A percentile compares a stretch with the other conserved stretches of the same genome.
phyloP scores from a whole-genome alignment of 2,888 invertebrate genomes.

The Anagyrus pseudococci region DNA sequence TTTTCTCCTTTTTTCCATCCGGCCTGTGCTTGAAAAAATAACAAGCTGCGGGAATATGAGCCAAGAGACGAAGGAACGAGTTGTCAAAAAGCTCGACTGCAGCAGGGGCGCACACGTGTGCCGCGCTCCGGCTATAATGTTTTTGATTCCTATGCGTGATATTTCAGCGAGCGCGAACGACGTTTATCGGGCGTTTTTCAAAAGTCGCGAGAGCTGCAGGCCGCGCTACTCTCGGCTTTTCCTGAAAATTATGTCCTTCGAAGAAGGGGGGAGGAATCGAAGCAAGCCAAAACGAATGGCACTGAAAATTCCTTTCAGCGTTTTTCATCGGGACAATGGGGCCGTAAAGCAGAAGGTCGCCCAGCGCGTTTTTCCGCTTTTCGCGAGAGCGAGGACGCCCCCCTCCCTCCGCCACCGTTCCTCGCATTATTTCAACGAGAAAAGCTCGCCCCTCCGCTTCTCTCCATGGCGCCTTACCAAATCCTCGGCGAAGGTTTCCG shows the following conservation, averaged over 20 bases:
- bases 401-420: conserved; percentile 28
- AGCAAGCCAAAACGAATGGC: conserved; percentile 17
- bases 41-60: no score
- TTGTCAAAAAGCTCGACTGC: no score
- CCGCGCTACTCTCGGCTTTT: background rate
- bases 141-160: no score
- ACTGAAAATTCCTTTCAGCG: conserved; percentile 21
- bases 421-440: conserved; percentile 46
- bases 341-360: conserved; percentile 33
- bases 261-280: background rate
- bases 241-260: background rate
- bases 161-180: no score
- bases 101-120: no score
- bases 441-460: conserved; percentile 48
- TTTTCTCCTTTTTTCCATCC: background rate
- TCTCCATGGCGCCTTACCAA: conserved; percentile 56
- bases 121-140: no score
- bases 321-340: conserved; percentile 29
- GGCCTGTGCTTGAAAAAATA: no score
- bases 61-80: no score
- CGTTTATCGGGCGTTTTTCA: background rate
- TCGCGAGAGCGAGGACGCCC: conserved; percentile 20
- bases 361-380: conserved; percentile 34
- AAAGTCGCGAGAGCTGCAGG: background rate
- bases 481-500: conserved; percentile 54